A percentile compares a stretch with the other conserved stretches of the same genome.
Conservation (phyloP, 2,888 invertebrate species). For the Acronicta alni region DNA sequence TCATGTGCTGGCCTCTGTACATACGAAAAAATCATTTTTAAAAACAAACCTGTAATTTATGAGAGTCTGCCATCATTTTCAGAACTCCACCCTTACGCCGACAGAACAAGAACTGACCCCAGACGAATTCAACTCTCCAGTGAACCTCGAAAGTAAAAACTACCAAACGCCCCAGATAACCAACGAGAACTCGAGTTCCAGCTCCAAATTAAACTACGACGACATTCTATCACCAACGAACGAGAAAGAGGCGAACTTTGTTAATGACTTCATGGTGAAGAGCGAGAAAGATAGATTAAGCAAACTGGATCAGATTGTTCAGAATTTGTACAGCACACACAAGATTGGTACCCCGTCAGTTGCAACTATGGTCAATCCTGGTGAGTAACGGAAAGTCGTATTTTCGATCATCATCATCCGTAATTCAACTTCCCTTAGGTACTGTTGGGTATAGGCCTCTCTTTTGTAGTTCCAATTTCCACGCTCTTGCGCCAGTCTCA, state of each 20-base stretch:
- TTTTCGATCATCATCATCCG: neutral
- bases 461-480: too few relatives aligned
- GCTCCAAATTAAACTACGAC: constrained; percentile 66
- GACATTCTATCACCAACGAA: constrained; percentile 65
- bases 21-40: too few relatives aligned
- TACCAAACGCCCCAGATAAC: constrained; percentile 62
- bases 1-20: too few relatives aligned
- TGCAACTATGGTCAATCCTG: constrained; percentile 64
- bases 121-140: constrained; percentile 64
- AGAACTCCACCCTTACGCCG: constrained; percentile 79
- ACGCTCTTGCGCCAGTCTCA: too few relatives aligned
- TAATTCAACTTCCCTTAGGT: too few relatives aligned
- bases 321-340: constrained; percentile 84
- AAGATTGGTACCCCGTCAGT: constrained; percentile 75
- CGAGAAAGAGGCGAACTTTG: constrained; percentile 59
- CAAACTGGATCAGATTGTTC: constrained; percentile 84
- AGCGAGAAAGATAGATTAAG: constrained; percentile 81
- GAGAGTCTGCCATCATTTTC: constrained; percentile 43
- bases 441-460: too few relatives aligned
- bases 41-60: too few relatives aligned
- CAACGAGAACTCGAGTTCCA: constrained; percentile 67
- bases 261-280: constrained; percentile 61
- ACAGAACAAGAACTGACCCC: constrained; percentile 67
- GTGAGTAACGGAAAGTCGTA: constrained; percentile 41
- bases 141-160: constrained; percentile 70